Evolutionary conservation across 1,140 invertebrate species (phyloP), one percentile per base, ranked within the genome.

Genomic region (Colletes latitarsis): DNA sequence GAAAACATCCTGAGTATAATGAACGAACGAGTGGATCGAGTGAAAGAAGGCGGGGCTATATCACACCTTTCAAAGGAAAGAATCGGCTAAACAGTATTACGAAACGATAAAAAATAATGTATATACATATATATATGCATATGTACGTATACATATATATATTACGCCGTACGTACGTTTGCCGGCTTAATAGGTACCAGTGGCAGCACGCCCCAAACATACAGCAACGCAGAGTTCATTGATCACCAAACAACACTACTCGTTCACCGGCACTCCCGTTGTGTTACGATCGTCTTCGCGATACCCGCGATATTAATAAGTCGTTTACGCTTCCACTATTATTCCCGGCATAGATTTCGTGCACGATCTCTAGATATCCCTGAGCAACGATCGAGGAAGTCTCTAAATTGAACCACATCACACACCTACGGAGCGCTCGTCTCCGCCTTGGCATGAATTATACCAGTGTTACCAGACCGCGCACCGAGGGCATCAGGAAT

Each of bases 221-320:
- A 84, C 84, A 89, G 77, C 81, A 82, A 82, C 81, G 85, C 77
- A 82, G 83, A 90, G 90, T 91, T 92, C 87, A 92, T 91, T 91
- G 90, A 92, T 91, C 88, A 91, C 89, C 77, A 64, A 83, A 55
- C 77, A 82, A 67, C 30, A 49, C 73, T 55, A 58, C 66, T 82
- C 46, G 67, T 82, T 74, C 76, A 77, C 79, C 86, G 86, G 75
- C 79, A 83, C 85, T 84, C 63, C 75, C 79, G 84, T 58, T 19
- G 55, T 67, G 55, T 67, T 53, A 43, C 12, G 58, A 69, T 82
- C 79, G 74, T 60, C 14, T 52, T 64, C 72, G 43, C 73, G 55
- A 55, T 66, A 21, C 30, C 12, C 12, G 57, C 15, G 46, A n/a
- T 55, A 41, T 73, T 73, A 66, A 72, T 55, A 55, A 66, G 41